phyloP scores from a whole-genome alignment of 2,888 invertebrate genomes.

The Proisotoma minuta region DNA sequence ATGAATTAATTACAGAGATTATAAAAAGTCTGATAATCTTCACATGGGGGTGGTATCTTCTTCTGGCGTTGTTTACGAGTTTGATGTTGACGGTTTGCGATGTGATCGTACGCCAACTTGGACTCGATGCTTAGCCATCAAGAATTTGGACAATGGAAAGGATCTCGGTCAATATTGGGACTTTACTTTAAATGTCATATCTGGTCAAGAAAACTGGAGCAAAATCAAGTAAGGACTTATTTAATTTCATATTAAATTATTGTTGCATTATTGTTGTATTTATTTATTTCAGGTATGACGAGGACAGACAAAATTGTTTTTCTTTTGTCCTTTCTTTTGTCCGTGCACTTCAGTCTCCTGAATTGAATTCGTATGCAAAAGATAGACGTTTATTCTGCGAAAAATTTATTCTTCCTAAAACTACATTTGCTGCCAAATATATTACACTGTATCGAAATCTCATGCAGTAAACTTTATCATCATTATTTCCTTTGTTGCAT shows the following conservation, averaged over 20 bases:
- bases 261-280: conserved; percentile 9
- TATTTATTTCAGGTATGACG: conserved; percentile 58
- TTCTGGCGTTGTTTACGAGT: conserved; percentile 73
- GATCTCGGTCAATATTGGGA: conserved; percentile 62
- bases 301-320: conserved; percentile 76
- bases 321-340: conserved; percentile 78
- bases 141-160: conserved; percentile 34
- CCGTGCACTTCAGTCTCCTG: conserved; percentile 65
- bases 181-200: conserved; percentile 60
- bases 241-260: background rate
- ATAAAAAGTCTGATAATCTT: conserved; percentile 74
- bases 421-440: conserved; percentile 77
- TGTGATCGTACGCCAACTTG: conserved; percentile 51
- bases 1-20: conserved; percentile 62
- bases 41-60: conserved; percentile 88
- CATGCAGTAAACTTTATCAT: conserved; percentile 38
- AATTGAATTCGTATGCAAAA: conserved; percentile 64
- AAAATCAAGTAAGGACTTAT: conserved; percentile 43
- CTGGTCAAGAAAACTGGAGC: conserved; percentile 48
- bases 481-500: background rate
- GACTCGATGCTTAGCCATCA: conserved; percentile 53
- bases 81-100: conserved; percentile 70
- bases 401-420: conserved; percentile 73
- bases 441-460: conserved; percentile 74
- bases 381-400: conserved; percentile 70